Evolutionary conservation across 2,113 vertebrate genomes (phyloP), one percentile per base, ranked within the genome.

Genomic region (Pelecanus crispus): DNA sequence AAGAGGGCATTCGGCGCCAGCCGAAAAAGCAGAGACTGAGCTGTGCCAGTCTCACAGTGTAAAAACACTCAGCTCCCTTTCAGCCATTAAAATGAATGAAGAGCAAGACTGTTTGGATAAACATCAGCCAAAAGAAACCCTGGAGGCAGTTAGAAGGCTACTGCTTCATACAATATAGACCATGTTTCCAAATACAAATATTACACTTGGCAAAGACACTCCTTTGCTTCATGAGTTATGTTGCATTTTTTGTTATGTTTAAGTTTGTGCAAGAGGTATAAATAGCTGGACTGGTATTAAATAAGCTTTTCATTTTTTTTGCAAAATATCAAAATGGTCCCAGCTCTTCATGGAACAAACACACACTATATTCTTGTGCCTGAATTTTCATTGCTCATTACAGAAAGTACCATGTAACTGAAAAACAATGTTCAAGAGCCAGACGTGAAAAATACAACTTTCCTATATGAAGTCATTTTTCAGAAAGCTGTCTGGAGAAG

Each of bases 181-280:
- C 96, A 92, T 94, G 97, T 96, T 98, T 98, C 97, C 96, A 97
- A 98, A 97, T 78, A 97, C 97, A 98, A 98, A 98, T 98, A 98
- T 98, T 98, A 94, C 94, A 82, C 94, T 98, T 98, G 98, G 98
- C 97, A 95, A 86, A 75, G 77, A 28, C 38, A 2, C 67, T 96
- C 88, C 96, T 97, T 97, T 92, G 95, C 97, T 96, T 95, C 88
- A 96, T 96, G 95, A 97, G 95, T 97, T 97, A 97, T 97, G 94
- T 61, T 88, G 96, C 49, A 45, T 82, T 96, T 97, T 98, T 82
- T 95, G 94, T 96, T 96, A 94, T 97, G 95, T 97, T 97, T 97
- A 97, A 97, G 84, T 97, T 97, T 97, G 79, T 97, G 87, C 90
- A 97, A 97, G 88, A 97, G 81, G 89, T 95, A 97, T 93, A 97